Evolutionary conservation across 1,140 invertebrate genomes (phyloP).

Genomic region (Drosophila orosa): DNA sequence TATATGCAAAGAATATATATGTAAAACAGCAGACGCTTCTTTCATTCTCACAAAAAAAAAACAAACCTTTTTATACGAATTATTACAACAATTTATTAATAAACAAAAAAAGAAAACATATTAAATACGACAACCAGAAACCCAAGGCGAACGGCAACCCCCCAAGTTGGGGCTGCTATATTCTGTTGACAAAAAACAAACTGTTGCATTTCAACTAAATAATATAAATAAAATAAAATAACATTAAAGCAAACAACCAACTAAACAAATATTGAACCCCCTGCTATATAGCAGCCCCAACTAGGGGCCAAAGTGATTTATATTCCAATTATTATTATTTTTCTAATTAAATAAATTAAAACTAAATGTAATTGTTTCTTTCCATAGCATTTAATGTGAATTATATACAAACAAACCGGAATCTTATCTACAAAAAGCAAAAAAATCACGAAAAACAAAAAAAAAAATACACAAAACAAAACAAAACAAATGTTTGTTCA

Average conservation of each 20-base stretch:
- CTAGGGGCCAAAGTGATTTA: slow-evolving; percentile 74
- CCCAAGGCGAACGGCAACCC: slow-evolving; percentile 54
- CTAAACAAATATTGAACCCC: slow-evolving; percentile 34
- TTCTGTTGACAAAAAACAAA: slow-evolving; percentile 35
- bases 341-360: slow-evolving; percentile 79
- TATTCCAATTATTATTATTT: slow-evolving; percentile 83
- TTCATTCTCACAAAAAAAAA: slow-evolving; percentile 62
- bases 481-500: slow-evolving; percentile 57
- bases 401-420: slow-evolving; percentile 52
- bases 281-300: slow-evolving; percentile 56
- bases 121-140: slow-evolving; percentile 39
- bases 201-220: slow-evolving; percentile 54
- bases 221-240: slow-evolving; percentile 11
- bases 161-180: slow-evolving; percentile 56
- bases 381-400: slow-evolving; percentile 67
- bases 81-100: slow-evolving; percentile 71
- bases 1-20: slow-evolving; percentile 31
- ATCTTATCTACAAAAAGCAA: slow-evolving; percentile 58
- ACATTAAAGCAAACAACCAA: slow-evolving; percentile 20
- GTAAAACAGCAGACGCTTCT: slow-evolving; percentile 65
- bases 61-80: slow-evolving; percentile 66
- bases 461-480: slow-evolving; percentile 45
- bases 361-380: slow-evolving; percentile 65
- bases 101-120: slow-evolving; percentile 33
- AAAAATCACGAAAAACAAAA: slow-evolving; percentile 37